Evolutionary conservation across 2,113 vertebrate genomes (phyloP), one percentile per base, ranked within the genome.

Genomic region (Zeus faber): DNA sequence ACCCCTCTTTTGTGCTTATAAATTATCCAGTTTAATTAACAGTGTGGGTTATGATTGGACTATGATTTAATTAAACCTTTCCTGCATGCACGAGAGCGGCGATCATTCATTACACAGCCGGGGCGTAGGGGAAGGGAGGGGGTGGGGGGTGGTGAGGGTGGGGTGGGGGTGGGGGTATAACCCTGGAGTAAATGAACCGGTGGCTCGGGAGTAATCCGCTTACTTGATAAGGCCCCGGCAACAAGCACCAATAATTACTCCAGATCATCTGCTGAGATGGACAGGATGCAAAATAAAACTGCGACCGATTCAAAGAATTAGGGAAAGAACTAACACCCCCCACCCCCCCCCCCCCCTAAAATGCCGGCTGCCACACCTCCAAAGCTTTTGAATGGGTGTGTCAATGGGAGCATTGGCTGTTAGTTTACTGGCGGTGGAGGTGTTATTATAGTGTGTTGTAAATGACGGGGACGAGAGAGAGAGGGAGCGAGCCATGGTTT

Each of bases 11-110:
- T 86, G 67, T 87, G 59, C 88, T 90, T 88, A 89, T 90, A 90
- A 90, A 91, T 90, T 89, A 90, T 90, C 87, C 85, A 88, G 87
- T 91, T 91, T 91, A 89, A 91, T 91, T 91, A 91, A 91, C 86
- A 91, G 88, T 88, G 85, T 79, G 87, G 85, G 86, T 88, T 89
- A 88, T 90, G 88, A 91, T 89, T 91, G 86, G 88, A 85, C 85
- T 83, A 78, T 88, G 86, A 89, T 91, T 89, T 88, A 90, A 91
- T 90, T 89, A 90, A 91, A 89, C 79, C 86, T 88, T 76, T 85
- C 72, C 86, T 81, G 83, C 84, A 72, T 80, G 87, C 74, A 77
- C 49, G 80, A 67, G 64, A 70, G 72, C 67, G 62, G 69, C 59
- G 58, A 64, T 75, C 89, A 88, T 87, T 82, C 75, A 86, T 90